Percentiles rank a stretch among this genome's conserved stretches.
These are phyloP conservation scores for Melanaphis sacchari DNA, from an alignment of 1,140 invertebrate species.

Conservation along the genomic window DNA sequence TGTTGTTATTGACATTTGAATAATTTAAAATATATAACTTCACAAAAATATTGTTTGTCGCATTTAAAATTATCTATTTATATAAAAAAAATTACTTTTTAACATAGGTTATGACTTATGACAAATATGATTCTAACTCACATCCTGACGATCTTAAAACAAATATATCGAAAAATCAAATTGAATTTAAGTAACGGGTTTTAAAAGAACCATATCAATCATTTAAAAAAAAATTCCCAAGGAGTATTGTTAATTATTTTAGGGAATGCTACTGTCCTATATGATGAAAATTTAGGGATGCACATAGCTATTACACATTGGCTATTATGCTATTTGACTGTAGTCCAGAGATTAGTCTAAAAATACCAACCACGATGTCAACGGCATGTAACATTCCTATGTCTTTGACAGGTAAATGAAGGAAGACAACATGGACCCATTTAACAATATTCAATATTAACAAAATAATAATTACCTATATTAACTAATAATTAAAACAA, in stretches of 20 bases:
- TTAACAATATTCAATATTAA: conserved; percentile 15
- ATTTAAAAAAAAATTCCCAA: too few relatives aligned
- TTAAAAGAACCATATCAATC: too few relatives aligned
- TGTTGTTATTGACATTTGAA: too few relatives aligned
- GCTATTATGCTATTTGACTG: not conserved
- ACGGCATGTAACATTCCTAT: not conserved
- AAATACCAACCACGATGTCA: conserved; percentile 4
- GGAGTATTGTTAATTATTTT: conserved; percentile 13
- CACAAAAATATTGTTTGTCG: too few relatives aligned
- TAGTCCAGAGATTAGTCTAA: conserved; percentile 35
- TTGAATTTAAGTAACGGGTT: too few relatives aligned
- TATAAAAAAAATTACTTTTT: too few relatives aligned
- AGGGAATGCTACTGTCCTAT: not conserved
- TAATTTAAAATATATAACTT: too few relatives aligned
- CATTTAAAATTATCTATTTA: too few relatives aligned
- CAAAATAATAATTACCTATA: not conserved
- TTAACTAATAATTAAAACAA: not conserved
- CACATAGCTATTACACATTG: not conserved
- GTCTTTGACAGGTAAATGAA: conserved; percentile 16
- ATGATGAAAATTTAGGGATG: not conserved
- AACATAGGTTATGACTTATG: too few relatives aligned
- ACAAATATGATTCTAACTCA: too few relatives aligned
- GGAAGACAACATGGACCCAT: not conserved
- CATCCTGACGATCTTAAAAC: too few relatives aligned
- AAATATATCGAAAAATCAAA: too few relatives aligned